Evolutionary conservation across 2,113 vertebrate species (phyloP).

Genomic region (Ranitomeya imitator): DNA sequence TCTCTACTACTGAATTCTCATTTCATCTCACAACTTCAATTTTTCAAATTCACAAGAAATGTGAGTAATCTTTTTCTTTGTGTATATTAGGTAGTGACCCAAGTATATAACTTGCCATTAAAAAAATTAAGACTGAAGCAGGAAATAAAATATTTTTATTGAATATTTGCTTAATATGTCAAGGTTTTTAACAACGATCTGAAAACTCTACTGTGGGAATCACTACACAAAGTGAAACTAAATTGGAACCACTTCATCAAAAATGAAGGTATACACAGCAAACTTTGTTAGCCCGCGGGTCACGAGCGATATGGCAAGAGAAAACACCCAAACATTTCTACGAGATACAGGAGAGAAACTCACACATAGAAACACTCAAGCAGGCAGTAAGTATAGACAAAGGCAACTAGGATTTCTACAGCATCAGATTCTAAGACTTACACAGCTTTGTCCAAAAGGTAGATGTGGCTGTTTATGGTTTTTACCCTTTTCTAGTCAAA

Average conservation of each 20-base stretch:
- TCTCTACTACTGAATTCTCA: too few species aligned
- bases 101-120: background rate
- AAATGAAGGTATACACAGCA: slow-evolving; percentile 98
- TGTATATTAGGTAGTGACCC: background rate
- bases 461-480: slow-evolving; percentile 81
- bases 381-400: slow-evolving; percentile 99
- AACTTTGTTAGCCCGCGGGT: slow-evolving; percentile 85
- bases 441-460: slow-evolving; percentile 93
- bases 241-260: slow-evolving; percentile 97
- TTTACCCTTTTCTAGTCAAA: slow-evolving; percentile 75
- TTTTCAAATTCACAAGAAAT: background rate
- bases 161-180: slow-evolving; percentile 94
- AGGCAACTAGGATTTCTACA: slow-evolving; percentile 99
- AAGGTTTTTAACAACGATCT: slow-evolving; percentile 99
- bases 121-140: slow-evolving; percentile 82
- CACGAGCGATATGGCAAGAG: slow-evolving; percentile 91
- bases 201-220: slow-evolving; percentile 96
- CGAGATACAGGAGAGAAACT: slow-evolving; percentile 96
- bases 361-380: slow-evolving; percentile 99
- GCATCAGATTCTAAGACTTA: slow-evolving; percentile 97
- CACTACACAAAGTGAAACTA: slow-evolving; percentile 99
- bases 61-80: background rate
- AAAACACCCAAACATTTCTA: slow-evolving; percentile 97
- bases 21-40: too few species aligned
- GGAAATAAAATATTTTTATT: slow-evolving; percentile 99